phyloP scores from a whole-genome alignment of 2,113 vertebrate species.

The Brienomyrus brachyistius region DNA sequence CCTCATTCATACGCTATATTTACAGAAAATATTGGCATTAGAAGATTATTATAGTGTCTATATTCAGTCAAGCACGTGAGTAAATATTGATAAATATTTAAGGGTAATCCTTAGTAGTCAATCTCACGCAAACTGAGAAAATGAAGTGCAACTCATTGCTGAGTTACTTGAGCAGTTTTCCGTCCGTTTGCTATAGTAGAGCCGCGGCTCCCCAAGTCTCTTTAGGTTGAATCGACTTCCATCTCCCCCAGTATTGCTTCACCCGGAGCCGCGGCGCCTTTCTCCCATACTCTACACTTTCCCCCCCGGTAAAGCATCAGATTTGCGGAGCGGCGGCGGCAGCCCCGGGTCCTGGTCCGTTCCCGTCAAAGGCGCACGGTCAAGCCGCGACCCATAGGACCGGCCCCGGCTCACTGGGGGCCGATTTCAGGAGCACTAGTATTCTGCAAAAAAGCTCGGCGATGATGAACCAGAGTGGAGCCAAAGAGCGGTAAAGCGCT shows the following conservation, averaged over 20 bases:
- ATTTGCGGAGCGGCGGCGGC: conserved; percentile 15
- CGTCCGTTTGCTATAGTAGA: conserved; percentile 11
- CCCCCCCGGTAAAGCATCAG: conserved; percentile 12
- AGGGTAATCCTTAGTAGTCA: not conserved
- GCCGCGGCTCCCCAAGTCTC: conserved; percentile 11
- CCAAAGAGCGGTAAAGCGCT: not conserved
- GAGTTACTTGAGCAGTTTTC: conserved; percentile 18
- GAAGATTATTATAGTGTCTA: not conserved
- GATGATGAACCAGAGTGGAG: not conserved
- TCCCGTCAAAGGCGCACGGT: not conserved
- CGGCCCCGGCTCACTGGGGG: not conserved
- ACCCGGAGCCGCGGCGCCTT: not conserved
- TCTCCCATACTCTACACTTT: conserved; percentile 8
- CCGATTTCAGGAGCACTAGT: not conserved
- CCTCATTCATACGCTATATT: not conserved
- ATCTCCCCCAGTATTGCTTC: conserved; percentile 19
- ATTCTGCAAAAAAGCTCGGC: not conserved
- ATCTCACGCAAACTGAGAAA: not conserved
- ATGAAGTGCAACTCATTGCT: conserved; percentile 17
- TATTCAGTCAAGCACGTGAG: not conserved
- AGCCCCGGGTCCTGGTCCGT: conserved; percentile 8
- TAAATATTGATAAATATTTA: not conserved
- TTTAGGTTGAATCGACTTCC: conserved; percentile 29
- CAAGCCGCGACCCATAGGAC: not conserved
- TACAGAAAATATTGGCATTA: not conserved